A percentile compares a stretch with the other conserved stretches of the same genome.
These are phyloP conservation scores for Theonella swinhoei DNA, from an alignment of 37 sponge, comb jelly and placozoan genomes.

Conservation along the genomic window DNA sequence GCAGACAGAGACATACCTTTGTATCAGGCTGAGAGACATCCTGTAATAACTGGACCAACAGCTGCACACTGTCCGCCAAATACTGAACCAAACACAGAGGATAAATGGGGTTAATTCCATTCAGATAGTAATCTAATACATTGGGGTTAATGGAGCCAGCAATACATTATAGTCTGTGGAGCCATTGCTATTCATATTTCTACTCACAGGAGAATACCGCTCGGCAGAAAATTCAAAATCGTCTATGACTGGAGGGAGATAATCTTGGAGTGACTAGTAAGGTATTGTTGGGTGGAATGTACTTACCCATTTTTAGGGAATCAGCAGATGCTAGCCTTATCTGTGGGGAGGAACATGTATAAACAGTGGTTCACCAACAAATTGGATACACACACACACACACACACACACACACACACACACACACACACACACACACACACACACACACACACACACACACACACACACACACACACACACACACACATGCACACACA, in stretches of 20 bases:
- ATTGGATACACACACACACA: not conserved
- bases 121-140: too few species aligned
- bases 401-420: slow-evolving; percentile 25
- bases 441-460: too few species aligned
- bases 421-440: too few species aligned
- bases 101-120: too few species aligned
- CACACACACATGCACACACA: too few species aligned
- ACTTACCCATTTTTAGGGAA: slow-evolving; percentile 35
- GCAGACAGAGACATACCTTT: slow-evolving; percentile 30
- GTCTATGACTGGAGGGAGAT: slow-evolving; percentile 61
- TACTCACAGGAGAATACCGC: slow-evolving; percentile 75
- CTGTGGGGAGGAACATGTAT: slow-evolving; percentile 33
- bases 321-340: slow-evolving; percentile 59
- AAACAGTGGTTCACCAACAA: not conserved
- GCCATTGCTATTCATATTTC: too few species aligned
- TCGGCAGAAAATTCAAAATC: slow-evolving; percentile 62
- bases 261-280: too few species aligned
- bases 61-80: slow-evolving; percentile 30
- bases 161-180: too few species aligned
- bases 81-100: too few species aligned
- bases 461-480: too few species aligned
- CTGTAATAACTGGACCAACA: slow-evolving; percentile 57
- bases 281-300: too few species aligned
- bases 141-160: not conserved
- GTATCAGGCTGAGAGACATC: slow-evolving; percentile 53